Percentiles rank a stretch among this genome's conserved stretches.
phyloP scores from a whole-genome alignment of 2,797 vertebrate species.

The Eulemur mongoz region DNA sequence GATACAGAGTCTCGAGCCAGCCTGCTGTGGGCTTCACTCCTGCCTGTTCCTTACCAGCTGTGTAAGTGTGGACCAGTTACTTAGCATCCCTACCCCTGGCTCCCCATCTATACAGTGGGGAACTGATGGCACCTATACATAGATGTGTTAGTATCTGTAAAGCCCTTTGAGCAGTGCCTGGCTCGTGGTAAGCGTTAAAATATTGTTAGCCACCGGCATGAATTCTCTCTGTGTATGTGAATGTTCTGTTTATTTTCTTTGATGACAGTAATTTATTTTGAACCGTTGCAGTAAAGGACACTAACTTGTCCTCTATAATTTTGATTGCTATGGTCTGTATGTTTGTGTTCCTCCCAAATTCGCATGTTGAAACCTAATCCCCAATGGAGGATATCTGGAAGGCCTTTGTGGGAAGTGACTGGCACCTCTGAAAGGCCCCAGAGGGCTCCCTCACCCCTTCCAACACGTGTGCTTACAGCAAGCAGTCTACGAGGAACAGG shows the following conservation, averaged over 20 bases:
- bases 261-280: background rate
- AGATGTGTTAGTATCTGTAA: background rate
- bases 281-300: background rate
- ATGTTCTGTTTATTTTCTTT: background rate
- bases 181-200: accelerated
- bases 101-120: background rate
- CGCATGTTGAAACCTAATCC: background rate
- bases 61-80: accelerated
- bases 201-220: background rate
- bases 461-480: accelerated
- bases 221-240: background rate
- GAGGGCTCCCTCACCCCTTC: no score
- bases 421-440: no score
- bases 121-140: background rate
- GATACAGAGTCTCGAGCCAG: background rate
- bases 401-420: background rate
- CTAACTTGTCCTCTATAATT: background rate
- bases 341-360: background rate
- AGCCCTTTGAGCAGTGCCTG: background rate
- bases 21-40: background rate
- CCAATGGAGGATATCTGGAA: background rate
- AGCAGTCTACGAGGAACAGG: accelerated
- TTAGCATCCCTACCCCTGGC: accelerated
- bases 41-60: background rate
- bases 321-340: background rate